phyloP scores from a whole-genome alignment of 2,113 vertebrate genomes.

The Manacus vitellinus region DNA sequence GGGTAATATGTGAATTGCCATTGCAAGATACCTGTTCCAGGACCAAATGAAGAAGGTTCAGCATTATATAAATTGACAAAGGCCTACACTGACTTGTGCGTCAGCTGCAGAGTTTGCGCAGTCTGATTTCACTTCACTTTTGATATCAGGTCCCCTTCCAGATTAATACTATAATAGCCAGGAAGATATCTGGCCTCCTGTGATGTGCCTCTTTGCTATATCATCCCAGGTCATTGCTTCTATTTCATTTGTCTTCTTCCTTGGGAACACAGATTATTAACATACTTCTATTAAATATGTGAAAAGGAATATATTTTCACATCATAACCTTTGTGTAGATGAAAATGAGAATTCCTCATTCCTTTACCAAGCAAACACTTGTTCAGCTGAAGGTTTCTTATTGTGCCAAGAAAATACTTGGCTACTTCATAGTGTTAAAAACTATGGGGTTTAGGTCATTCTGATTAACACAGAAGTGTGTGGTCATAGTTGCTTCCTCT shows the following conservation, averaged over 20 bases:
- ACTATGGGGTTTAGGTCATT: neutral
- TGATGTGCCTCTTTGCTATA: accelerated
- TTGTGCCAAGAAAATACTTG: neutral
- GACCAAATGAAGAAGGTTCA: neutral
- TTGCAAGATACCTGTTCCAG: neutral
- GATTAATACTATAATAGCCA: neutral
- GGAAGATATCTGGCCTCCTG: neutral
- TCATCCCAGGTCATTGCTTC: neutral
- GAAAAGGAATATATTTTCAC: neutral
- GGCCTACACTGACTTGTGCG: neutral
- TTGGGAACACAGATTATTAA: neutral
- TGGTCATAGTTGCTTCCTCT: neutral
- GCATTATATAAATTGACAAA: neutral
- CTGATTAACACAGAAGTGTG: neutral
- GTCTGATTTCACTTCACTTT: neutral
- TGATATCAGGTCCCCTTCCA: neutral
- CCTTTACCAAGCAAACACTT: neutral
- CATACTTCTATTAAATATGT: neutral
- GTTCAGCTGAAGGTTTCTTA: neutral
- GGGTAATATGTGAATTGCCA: neutral
- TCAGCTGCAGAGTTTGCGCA: neutral
- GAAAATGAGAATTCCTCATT: neutral
- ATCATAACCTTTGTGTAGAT: neutral
- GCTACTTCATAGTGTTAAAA: neutral
- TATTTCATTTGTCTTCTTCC: neutral